Evolutionary conservation across 1,140 invertebrate genomes (phyloP), one percentile per base, ranked within the genome.

Genomic region (Drosophila jambulina): DNA sequence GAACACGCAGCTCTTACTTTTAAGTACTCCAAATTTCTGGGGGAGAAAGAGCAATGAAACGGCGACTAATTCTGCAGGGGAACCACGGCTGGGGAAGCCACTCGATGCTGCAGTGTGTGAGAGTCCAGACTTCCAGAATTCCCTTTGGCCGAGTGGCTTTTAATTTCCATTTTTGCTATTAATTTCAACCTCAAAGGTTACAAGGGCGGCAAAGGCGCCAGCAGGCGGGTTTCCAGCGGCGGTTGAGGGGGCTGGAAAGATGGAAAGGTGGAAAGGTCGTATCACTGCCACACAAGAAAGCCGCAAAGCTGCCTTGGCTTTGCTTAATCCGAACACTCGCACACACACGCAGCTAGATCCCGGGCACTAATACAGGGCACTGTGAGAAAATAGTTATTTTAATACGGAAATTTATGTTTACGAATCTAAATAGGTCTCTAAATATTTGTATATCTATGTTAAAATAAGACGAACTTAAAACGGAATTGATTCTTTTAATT

Each of bases 81-180:
- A 45, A 23, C 0, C n/a, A 8, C 0, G 12, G 17, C 2, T 23
- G 19, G 19, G 4, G 51, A 10, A 9, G 19, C 51, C 51, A 5
- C 46, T 12, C 36, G 21, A 29, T 21, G 67, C 32, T 38, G 27
- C 60, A 40, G 38, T 42, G 40, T 42, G 42, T 21, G 34, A 17
- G 29, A 36, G 69, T 21, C 53, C 42, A 46, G 65, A 54, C 15
- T 6, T 10, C n/a, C n/a, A 3, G 51, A 6, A 36, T 63, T 79
- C 38, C 25, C 59, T 34, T 65, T 53, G 45, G 32, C 49, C 69
- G 59, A 48, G 60, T 59, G 64, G 51, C 84, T 87, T 87, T 88
- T 87, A 84, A 87, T 87, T 87, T 88, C 67, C 84, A 88, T 84
- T 88, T 88, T 87, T 87, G 77, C 80, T 81, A 80, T 87, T 87